Conservation (phyloP, 2,888 invertebrate species). For the Chalcis sispes region DNA sequence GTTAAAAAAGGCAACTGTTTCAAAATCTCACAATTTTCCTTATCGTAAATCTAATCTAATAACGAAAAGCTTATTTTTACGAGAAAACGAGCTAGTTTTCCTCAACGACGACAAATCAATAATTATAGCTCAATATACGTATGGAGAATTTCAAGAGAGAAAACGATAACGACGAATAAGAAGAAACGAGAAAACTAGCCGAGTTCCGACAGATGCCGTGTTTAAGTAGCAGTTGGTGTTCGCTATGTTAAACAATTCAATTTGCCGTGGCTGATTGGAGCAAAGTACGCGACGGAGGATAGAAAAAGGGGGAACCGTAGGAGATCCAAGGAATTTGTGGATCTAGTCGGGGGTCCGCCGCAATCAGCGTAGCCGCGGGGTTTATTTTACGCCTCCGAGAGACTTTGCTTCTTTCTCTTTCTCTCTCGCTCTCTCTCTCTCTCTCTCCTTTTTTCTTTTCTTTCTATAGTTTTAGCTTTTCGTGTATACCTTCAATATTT, state of each 20-base stretch:
- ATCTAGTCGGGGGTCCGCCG: constrained; percentile 67
- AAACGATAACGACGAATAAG: constrained; percentile 8
- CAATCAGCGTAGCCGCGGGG: constrained; percentile 74
- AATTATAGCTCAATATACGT: background rate
- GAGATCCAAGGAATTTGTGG: constrained; percentile 59
- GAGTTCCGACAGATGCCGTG: constrained; percentile 70
- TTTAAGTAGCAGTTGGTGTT: constrained; percentile 75
- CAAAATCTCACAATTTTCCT: background rate
- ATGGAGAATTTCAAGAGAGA: too few species aligned
- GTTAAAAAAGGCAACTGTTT: background rate
- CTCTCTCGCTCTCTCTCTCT: constrained; percentile 1
- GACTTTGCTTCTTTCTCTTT: background rate
- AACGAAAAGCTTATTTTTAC: constrained; percentile 14
- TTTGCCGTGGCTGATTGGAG: constrained; percentile 72
- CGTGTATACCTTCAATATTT: too few species aligned
- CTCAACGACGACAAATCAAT: constrained; percentile 28
- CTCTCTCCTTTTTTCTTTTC: background rate
- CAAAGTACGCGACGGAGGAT: constrained; percentile 46
- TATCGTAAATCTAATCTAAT: constrained; percentile 13
- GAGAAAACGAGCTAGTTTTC: constrained; percentile 37
- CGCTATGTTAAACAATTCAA: constrained; percentile 74
- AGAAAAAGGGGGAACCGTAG: constrained; percentile 59
- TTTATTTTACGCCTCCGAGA: constrained; percentile 54
- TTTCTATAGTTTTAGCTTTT: background rate
- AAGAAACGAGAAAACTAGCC: constrained; percentile 42